Conservation (phyloP, 2,888 invertebrate species). For the Lagria hirta region DNA sequence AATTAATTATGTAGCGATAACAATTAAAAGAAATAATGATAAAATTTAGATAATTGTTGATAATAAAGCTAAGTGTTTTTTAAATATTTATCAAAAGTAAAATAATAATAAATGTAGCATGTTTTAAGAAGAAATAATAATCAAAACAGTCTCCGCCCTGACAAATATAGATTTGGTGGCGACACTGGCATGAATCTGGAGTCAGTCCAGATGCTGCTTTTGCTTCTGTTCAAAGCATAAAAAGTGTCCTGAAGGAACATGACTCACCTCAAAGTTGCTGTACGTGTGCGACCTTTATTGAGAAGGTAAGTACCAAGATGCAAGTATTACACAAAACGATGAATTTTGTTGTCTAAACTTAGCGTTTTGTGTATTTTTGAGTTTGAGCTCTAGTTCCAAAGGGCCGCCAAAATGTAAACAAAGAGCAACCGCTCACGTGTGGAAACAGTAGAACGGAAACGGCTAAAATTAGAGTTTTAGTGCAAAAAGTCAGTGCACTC, state of each 20-base stretch:
- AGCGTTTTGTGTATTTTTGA: background rate
- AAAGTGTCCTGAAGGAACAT: constrained; percentile 45
- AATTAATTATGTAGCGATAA: too few relatives aligned
- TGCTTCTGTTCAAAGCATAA: constrained; percentile 15
- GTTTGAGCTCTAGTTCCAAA: background rate
- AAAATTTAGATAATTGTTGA: too few relatives aligned
- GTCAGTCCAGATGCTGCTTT: constrained; percentile 22
- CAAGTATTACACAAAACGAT: constrained; percentile 2
- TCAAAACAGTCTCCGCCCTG: too few relatives aligned
- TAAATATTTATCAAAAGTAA: too few relatives aligned
- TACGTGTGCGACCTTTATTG: constrained; percentile 66
- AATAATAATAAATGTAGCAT: too few relatives aligned
- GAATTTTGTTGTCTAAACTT: background rate
- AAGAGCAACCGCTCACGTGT: constrained; percentile 26
- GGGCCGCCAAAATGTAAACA: constrained; percentile 15
- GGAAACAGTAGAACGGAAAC: constrained; percentile 26
- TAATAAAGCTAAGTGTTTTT: too few relatives aligned
- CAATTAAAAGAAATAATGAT: too few relatives aligned
- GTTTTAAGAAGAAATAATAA: too few relatives aligned
- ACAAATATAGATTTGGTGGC: constrained; percentile 25
- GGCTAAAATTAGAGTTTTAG: constrained; percentile 35
- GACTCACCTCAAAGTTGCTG: constrained; percentile 66
- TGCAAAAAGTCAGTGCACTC: constrained; percentile 40
- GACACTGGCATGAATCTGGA: constrained; percentile 26
- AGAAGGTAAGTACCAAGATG: constrained; percentile 57